Evolutionary conservation across 2,797 vertebrate genomes (phyloP), one percentile per base, ranked within the genome.

Genomic region (Xyrichtys novacula): DNA sequence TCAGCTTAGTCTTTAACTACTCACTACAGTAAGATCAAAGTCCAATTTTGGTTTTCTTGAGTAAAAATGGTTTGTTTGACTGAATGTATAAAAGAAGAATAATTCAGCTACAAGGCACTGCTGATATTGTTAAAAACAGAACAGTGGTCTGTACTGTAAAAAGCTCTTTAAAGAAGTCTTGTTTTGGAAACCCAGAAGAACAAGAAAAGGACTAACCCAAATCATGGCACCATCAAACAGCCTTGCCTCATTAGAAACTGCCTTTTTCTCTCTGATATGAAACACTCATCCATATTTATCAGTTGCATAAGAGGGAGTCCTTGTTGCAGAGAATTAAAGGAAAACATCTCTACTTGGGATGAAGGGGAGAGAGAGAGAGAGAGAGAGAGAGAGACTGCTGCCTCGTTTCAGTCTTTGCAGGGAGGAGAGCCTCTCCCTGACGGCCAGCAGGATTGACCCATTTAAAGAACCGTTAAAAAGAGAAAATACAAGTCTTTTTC

Each of bases 241-340:
- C 36, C 7, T 38, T 11, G 14, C 55, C 75, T 84, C 69, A 83
- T 88, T 80, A 82, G 66, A 85, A 85, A 68, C 42, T 39, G 65
- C 14, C 4, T 38, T 54, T 58, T 70, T 50, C 19, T 42, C 62
- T 52, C 28, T 67, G 58, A 62, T 74, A 75, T 54, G 69, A 80
- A 84, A 81, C 48, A 46, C 70, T 76, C 85, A 87, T 90, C 47
- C 66, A 89, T 90, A 89, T 87, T 87, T 74, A 89, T 85, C 62
- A 84, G 68, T 40, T 72, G 42, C 70, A 54, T 83, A 69, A 73
- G 62, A 78, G 67, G 54, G 64, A 81, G 69, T 65, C 64, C 61
- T 78, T 16, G 0, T 84, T 84, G 76, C 36, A 54, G 52, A 66
- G 47, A 76, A 71, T 81, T 66, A 83, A 61, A 85, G 65, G 52